Evolutionary conservation across 2,113 vertebrate species (phyloP).

Genomic region (Poicephalus gulielmi): DNA sequence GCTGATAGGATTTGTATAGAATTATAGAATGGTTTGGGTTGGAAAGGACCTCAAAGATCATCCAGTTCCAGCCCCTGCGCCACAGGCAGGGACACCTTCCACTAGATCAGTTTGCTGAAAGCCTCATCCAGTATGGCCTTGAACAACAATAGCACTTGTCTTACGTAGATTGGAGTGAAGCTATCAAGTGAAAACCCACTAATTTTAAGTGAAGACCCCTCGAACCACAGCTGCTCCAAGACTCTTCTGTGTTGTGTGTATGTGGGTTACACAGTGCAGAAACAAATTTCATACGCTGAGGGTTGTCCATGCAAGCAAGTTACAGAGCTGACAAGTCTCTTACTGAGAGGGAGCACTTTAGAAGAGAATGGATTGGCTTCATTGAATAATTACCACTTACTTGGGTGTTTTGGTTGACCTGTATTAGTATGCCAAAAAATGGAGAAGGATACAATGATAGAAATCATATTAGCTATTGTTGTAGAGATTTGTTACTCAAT

Average conservation of each 20-base stretch:
- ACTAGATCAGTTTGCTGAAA: neutral
- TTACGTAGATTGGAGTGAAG: neutral
- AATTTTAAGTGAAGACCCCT: neutral
- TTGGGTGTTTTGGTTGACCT: neutral
- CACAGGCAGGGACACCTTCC: neutral
- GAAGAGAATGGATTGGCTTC: neutral
- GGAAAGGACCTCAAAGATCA: neutral
- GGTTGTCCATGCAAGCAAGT: neutral
- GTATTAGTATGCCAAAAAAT: neutral
- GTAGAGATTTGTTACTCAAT: neutral
- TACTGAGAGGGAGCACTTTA: neutral
- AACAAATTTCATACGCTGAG: neutral
- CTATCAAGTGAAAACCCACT: neutral
- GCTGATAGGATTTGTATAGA: neutral
- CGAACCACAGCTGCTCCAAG: neutral
- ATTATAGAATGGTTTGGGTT: neutral
- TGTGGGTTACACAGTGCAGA: rapidly evolving
- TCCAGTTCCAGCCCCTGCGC: neutral
- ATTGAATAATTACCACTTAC: neutral
- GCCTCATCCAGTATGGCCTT: neutral
- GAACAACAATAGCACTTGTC: rapidly evolving
- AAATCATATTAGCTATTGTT: neutral
- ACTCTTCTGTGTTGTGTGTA: rapidly evolving
- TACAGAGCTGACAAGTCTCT: neutral
- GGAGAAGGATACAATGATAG: neutral